A percentile compares a stretch with the other conserved stretches of the same genome.
Evolutionary conservation across 2,797 vertebrate species (phyloP).

Genomic region (Ptychadena robeensis): DNA sequence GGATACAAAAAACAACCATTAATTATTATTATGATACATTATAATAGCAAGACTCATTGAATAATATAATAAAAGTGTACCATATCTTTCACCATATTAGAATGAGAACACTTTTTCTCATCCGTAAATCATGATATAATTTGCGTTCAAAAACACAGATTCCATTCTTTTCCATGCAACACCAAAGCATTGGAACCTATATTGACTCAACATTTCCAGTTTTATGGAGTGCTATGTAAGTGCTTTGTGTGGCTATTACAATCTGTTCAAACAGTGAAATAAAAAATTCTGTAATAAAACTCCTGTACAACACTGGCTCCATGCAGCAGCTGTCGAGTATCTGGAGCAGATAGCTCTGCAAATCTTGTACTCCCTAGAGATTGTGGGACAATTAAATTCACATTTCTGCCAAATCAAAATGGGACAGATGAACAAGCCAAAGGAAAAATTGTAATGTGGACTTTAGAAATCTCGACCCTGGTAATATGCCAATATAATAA

Average conservation of each 20-base stretch:
- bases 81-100: neutral
- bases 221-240: slow-evolving; percentile 38
- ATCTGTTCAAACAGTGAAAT: slow-evolving; percentile 54
- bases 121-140: slow-evolving; percentile 11
- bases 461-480: slow-evolving; percentile 28
- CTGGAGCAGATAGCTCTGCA: slow-evolving; percentile 57
- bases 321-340: slow-evolving; percentile 58
- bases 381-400: slow-evolving; percentile 54
- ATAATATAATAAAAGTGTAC: neutral
- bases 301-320: slow-evolving; percentile 45
- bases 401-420: slow-evolving; percentile 60
- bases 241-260: slow-evolving; percentile 52
- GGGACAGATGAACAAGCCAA: slow-evolving; percentile 35
- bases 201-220: slow-evolving; percentile 26
- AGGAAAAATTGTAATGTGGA: slow-evolving; percentile 19
- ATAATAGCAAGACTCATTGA: neutral
- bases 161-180: neutral
- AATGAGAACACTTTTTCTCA: neutral
- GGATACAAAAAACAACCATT: neutral
- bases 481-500: slow-evolving; percentile 5
- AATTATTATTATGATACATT: neutral
- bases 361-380: slow-evolving; percentile 53
- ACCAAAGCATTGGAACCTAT: slow-evolving; percentile 25
- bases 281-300: slow-evolving; percentile 52
- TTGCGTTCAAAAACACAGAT: neutral